Percentiles rank a stretch among this genome's conserved stretches.
phyloP scores from a whole-genome alignment of 2,888 invertebrate genomes.

The Pseudococcus jackbeardsleyi region DNA sequence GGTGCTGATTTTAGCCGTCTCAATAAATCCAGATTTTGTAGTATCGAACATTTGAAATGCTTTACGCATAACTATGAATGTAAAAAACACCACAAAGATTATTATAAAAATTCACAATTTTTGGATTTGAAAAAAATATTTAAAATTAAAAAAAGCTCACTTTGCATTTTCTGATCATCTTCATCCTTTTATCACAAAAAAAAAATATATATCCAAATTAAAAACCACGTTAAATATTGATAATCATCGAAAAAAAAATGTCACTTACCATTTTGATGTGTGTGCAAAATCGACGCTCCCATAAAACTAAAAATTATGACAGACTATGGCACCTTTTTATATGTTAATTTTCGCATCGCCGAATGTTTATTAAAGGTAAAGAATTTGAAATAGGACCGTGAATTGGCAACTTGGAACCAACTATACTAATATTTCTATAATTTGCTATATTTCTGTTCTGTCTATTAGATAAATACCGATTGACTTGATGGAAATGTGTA shows the following conservation, averaged over 20 bases:
- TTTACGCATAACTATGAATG: conserved; percentile 84
- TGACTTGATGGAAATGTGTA: conserved; percentile 45
- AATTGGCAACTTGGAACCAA: conserved; percentile 61
- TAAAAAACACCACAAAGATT: neutral
- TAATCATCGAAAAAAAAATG: neutral
- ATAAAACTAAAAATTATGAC: conserved; percentile 42
- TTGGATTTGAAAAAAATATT: neutral
- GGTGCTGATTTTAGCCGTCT: conserved; percentile 90
- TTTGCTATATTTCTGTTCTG: conserved; percentile 57
- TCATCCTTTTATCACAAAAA: conserved; percentile 68
- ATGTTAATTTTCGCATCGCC: conserved; percentile 51
- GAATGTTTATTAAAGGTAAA: conserved; percentile 60
- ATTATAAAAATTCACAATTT: neutral
- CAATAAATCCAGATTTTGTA: conserved; percentile 91
- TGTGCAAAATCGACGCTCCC: neutral
- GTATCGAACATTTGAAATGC: conserved; percentile 98
- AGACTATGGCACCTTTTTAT: conserved; percentile 29
- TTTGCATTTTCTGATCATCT: conserved; percentile 69
- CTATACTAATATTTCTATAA: conserved; percentile 60
- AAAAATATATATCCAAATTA: conserved; percentile 40
- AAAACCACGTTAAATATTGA: neutral
- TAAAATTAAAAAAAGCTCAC: conserved; percentile 67
- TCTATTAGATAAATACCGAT: conserved; percentile 57
- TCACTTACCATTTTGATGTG: conserved; percentile 56
- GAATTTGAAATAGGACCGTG: conserved; percentile 60